Evolutionary conservation across 2,113 vertebrate genomes (phyloP), one percentile per base, ranked within the genome.

Genomic region (Mastomys coucha): DNA sequence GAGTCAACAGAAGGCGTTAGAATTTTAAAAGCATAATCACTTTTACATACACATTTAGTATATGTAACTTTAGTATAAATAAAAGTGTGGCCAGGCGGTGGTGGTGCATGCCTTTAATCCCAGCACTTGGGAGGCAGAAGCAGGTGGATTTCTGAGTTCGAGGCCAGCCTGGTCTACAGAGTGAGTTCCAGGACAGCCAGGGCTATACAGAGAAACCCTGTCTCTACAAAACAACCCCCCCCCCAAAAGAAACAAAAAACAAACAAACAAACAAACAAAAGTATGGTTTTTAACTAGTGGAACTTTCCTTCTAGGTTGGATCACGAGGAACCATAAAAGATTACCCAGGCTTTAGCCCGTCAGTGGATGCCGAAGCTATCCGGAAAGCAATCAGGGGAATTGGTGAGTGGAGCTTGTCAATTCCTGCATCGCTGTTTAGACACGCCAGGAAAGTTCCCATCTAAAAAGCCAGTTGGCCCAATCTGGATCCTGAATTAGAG

Each of bases 361-460:
- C 98, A 0, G 98, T 98, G n/a, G 99, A 99, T 94, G 99, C 98
- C 8, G 97, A 99, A 78, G 98, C 98, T 1, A 82, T 99, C 31
- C 98, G 91, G 80, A 99, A 99, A 76, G 99, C 99, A 53, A 99
- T 99, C 0, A 98, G 98, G 89, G 99, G 99, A 87, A 33, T 99
- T 10, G 99, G 99, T 99, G 97, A 98, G 99, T 92, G 17, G 28
- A 49, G 4, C 2, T 91, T 92, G 75, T 2, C 19, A 45, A n/a
- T 73, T 91, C 65, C 58, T 80, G 75, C 88, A 24, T 73, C 73
- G 49, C 19, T 73, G 36, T 63, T 90, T 42, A 88, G 51, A 36
- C 84, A 69, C 58, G 42, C 65, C 56, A 39, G 49, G 39, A 81
- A 77, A 63, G 26, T 78, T 69, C 84, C 7, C 28, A 1, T 12